Conservation (phyloP, 2,888 invertebrate genomes). For the Xanthostigma xanthostigma region DNA sequence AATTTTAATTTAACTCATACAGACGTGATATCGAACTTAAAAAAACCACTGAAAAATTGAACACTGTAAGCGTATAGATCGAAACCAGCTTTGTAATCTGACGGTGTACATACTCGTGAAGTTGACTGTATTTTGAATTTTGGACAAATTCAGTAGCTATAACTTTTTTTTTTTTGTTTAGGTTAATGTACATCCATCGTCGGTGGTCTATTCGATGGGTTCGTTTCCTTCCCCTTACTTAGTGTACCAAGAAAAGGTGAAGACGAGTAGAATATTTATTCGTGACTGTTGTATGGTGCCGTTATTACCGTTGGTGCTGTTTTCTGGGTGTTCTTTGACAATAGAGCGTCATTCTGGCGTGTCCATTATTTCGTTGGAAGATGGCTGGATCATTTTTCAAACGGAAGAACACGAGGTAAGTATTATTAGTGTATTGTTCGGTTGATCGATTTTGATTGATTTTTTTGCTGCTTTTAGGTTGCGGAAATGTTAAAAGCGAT, state of each 20-base stretch:
- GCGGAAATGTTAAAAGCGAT: conserved; percentile 71
- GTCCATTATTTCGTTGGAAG: conserved; percentile 58
- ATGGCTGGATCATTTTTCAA: conserved; percentile 70
- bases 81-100: no score
- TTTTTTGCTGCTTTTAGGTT: conserved; percentile 33
- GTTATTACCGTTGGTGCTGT: conserved; percentile 53
- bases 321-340: conserved; percentile 55
- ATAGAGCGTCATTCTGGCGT: conserved; percentile 59
- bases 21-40: no score
- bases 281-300: conserved; percentile 71
- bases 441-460: not conserved
- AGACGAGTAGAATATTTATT: conserved; percentile 64
- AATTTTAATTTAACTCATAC: no score
- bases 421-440: not conserved
- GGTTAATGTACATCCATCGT: conserved; percentile 56
- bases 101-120: no score
- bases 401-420: conserved; percentile 57
- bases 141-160: not conserved
- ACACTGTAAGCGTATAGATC: no score
- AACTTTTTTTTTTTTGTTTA: conserved; percentile 14
- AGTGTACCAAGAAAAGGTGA: conserved; percentile 71
- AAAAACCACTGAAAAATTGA: no score
- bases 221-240: conserved; percentile 60
- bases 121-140: not conserved
- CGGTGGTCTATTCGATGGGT: conserved; percentile 49